Evolutionary conservation across 2,113 vertebrate species (phyloP).

Genomic region (Archilochus colubris): DNA sequence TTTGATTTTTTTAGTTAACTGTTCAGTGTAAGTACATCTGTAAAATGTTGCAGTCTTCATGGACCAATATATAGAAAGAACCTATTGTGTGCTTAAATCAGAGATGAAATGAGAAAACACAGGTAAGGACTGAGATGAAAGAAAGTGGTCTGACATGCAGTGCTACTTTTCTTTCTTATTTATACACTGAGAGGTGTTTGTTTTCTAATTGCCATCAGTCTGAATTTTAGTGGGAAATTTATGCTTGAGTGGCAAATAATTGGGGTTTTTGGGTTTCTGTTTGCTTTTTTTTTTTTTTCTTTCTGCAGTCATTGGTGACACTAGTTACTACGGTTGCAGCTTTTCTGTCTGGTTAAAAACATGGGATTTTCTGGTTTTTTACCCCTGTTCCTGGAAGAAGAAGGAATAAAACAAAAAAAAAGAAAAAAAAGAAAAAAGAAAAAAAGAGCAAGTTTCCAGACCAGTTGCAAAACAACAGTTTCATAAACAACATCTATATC

Average conservation of each 20-base stretch:
- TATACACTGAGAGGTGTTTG: background rate
- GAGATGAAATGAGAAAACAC: background rate
- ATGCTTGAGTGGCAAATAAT: slow-evolving; percentile 16
- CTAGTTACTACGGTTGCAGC: background rate
- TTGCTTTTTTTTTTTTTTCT: background rate
- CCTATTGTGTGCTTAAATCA: background rate
- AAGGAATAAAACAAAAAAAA: background rate
- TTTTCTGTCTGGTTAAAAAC: background rate
- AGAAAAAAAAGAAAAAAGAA: background rate
- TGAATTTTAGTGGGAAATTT: slow-evolving; percentile 27
- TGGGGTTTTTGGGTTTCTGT: background rate
- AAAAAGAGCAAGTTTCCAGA: background rate
- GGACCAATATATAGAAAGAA: background rate
- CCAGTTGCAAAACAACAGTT: background rate
- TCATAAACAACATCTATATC: background rate
- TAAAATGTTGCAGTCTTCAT: background rate
- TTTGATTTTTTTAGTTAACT: background rate
- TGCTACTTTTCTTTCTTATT: background rate
- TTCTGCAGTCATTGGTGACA: background rate
- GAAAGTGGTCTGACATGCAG: background rate
- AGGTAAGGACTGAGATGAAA: background rate
- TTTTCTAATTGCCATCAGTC: slow-evolving; percentile 9
- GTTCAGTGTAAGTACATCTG: background rate
- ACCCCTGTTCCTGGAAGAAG: background rate
- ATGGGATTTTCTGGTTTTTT: background rate